Base-by-base conservation (phyloP, 2,888 invertebrate genomes). In the Copidosoma aretas region DNA sequence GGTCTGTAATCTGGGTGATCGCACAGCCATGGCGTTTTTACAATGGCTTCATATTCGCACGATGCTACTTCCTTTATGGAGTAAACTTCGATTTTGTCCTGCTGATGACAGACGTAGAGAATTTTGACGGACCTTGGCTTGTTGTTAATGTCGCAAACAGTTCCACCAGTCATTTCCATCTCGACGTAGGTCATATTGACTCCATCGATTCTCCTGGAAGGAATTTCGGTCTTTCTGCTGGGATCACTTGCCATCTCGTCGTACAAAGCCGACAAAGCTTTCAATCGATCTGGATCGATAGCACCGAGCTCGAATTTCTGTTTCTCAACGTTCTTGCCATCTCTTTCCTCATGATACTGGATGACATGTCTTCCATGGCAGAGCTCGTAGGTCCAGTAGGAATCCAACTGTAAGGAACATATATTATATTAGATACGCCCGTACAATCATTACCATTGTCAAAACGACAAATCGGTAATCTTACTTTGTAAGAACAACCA, bases 341-440 rank as follows among this genome's bases (percentile, higher is more conserved):
- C 97, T 75, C 95, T 89, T 77, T 96, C 95, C 81, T 98, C 98
- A 82, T 99, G 98, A 82, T 94, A 99, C 82, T 99, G 98, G 32
- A 94, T 88, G 3, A 98, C 89, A 82, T 92, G 93, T 75, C 90
- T 88, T 0, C 97, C 97, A 84, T 98, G 98, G 78, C 98, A 98
- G 41, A 98, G 89, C 84, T 98, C 97, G 82, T 98, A 98, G 0
- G 95, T 95, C 98, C 98, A 98, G 80, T 96, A 98, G 2, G 92
- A 91, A 81, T 95, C 96, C 60, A 95, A 84, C 87, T 88, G 73
- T 56, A 70, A 67, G n/a, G n/a, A n/a, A n/a, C n/a, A n/a, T n/a
- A 57, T 39, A 25, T 24, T 17, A 25, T 46, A 14, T 54, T 12
- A 70, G 53, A 25, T 58, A 64, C 39, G 5, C 59, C n/a, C 19